Base-by-base conservation (phyloP, 2,797 vertebrate genomes). In the Selene dorsalis region DNA sequence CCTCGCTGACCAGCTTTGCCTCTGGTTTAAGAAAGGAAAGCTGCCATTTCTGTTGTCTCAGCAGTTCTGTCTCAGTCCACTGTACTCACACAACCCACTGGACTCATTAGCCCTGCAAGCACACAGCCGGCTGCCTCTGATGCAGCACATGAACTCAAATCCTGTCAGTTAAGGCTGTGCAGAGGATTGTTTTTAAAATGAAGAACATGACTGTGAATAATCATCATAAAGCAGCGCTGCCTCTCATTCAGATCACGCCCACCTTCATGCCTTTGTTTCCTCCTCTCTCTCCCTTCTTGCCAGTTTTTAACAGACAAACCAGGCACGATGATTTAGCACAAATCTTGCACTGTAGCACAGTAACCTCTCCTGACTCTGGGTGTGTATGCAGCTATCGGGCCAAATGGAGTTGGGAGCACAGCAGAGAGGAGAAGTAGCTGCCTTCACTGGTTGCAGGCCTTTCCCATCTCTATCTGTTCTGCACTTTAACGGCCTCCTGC, bases 401-500 rank as follows among this genome's bases (percentile, higher is more conserved):
- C 67, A 75, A 80, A 86, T 82, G 69, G 76, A 87, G 91, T 73
- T 59, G 28, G 28, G 28, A 84, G 59, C 72, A 70, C 26, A 76
- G 75, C 45, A 30, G 53, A 22, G 56, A 53, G 10, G 59, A 84
- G 80, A 83, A 67, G 65, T 53, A 75, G 82, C 78, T 75, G 79
- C 83, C 75, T 73, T 75, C 66, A 30, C 67, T 30, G 38, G 55
- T 59, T 82, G 79, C 84, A 61, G 78, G 79, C 85, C 80, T 87
- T 79, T 80, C 71, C 83, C 66, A 56, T 84, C 71, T 55, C 78
- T 77, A 8, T 82, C 75, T 73, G 70, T 71, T 53, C 60, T 68
- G 83, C 79, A 77, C 68, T 64, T 83, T 77, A 88, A 87, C 86
- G 80, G 85, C 85, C 82, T 84, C 71, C 73, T 64, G 84, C 79